Evolutionary conservation across 2,113 vertebrate genomes (phyloP), one percentile per base, ranked within the genome.

Genomic region (Hippotragus niger): DNA sequence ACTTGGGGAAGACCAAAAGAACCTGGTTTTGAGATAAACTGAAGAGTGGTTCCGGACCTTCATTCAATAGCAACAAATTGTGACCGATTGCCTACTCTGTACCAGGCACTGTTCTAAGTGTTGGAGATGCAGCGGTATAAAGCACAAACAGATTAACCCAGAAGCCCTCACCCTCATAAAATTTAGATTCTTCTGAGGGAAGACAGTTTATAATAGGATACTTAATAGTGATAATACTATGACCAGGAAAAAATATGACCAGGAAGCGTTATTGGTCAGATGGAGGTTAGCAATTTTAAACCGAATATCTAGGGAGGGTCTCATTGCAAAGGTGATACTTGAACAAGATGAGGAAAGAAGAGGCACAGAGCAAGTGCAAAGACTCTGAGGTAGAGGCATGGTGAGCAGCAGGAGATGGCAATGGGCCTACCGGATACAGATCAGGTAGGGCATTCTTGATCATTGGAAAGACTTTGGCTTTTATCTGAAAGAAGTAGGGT

Each of bases 111-210:
- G 2, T 71, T 85, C 55, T 74, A 76, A 25, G 27, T 29, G 17
- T 13, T 87, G 12, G 29, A 58, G n/a, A 78, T 1, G 64, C 76
- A 60, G 53, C 52, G 86, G 6, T 40, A 19, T 45, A 91, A 50
- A 23, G 71, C 29, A 40, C 60, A 55, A 58, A 33, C 14, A 47
- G 15, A 57, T 7, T 36, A 57, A 82, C 13, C 31, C 11, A 11
- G 29, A 47, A 27, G 23, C 43, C 31, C 40, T 58, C 86, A n/a
- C 33, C 19, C 47, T 96, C 27, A 25, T 19, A 67, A 88, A 91
- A 95, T 47, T 91, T 67, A 47, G 6, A 58, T 92, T 96, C 33
- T 95, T 96, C 25, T 76, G 62, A 88, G 0, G 47, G 16, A 15
- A 88, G 1, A 82, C 50, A 93, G 11, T 82, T 4, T 45, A 40